phyloP scores from a whole-genome alignment of 2,888 invertebrate species.

The Autographa gamma region DNA sequence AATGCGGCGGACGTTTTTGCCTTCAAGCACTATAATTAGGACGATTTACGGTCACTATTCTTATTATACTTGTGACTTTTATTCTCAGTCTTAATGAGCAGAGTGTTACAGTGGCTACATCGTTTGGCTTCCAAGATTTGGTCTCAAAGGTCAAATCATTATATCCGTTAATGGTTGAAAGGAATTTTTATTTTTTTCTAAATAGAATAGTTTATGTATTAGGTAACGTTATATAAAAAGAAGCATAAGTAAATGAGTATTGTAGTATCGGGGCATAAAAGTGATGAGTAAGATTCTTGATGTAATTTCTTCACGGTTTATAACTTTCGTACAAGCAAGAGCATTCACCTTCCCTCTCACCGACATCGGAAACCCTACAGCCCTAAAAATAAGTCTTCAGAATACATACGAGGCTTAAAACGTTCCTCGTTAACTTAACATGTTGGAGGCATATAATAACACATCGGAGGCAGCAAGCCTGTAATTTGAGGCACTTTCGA shows the following conservation, averaged over 20 bases:
- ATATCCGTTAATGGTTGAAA: background rate
- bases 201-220: too few relatives aligned
- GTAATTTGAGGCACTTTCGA: conserved; percentile 72
- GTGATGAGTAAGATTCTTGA: too few relatives aligned
- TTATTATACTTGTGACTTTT: conserved; percentile 2
- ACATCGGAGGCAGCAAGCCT: conserved; percentile 59
- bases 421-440: conserved; percentile 61
- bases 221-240: too few relatives aligned
- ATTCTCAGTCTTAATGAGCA: background rate
- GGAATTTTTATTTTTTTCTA: too few relatives aligned
- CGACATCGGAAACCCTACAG: conserved; percentile 34
- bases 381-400: conserved; percentile 55
- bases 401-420: conserved; percentile 47
- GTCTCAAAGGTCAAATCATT: background rate
- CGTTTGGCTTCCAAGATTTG: background rate
- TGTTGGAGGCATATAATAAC: conserved; percentile 58
- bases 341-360: conserved; percentile 16
- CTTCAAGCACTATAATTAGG: conserved; percentile 28
- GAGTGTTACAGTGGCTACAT: background rate
- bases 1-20: conserved; percentile 26
- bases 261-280: too few relatives aligned
- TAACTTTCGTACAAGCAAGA: conserved; percentile 14
- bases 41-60: conserved; percentile 20
- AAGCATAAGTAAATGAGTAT: too few relatives aligned
- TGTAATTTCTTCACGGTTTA: background rate